Percentiles rank a stretch among this genome's conserved stretches.
These are phyloP conservation scores for Phytoseiulus persimilis DNA, from an alignment of 2,888 invertebrate species.

Conservation along the genomic window DNA sequence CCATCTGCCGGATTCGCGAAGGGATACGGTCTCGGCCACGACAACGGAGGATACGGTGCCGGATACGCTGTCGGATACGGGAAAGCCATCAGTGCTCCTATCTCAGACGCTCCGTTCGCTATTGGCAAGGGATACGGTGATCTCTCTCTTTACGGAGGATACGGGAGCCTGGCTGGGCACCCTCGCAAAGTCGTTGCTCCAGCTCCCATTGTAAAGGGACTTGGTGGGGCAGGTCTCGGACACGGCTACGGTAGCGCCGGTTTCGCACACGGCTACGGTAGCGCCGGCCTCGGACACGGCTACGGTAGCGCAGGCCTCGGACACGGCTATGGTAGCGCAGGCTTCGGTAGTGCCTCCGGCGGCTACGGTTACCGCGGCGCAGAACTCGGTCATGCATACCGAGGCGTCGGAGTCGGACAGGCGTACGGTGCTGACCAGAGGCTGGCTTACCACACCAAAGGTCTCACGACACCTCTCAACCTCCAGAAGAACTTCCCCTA, in stretches of 20 bases:
- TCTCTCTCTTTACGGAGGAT: not conserved
- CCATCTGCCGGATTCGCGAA: not conserved
- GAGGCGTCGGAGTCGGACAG: too few relatives aligned
- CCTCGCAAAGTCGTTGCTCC: not conserved
- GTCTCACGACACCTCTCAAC: not conserved
- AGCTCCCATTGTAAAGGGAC: not conserved
- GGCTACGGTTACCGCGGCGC: too few relatives aligned
- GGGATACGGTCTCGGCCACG: not conserved
- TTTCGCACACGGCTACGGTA: too few relatives aligned
- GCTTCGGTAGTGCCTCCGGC: too few relatives aligned
- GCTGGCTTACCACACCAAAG: not conserved
- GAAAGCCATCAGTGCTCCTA: not conserved
- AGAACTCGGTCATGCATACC: too few relatives aligned
- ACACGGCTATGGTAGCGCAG: too few relatives aligned
- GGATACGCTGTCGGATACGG: slow-evolving; percentile 12
- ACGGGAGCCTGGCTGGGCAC: not conserved
- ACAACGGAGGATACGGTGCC: not conserved
- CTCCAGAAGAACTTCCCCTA: not conserved
- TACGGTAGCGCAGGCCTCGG: too few relatives aligned
- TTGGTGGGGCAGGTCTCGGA: not conserved
- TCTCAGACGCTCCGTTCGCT: not conserved
- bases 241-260: not conserved
- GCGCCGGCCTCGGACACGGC: too few relatives aligned
- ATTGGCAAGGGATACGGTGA: slow-evolving; percentile 14
- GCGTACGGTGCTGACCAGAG: too few relatives aligned